Base-by-base conservation (phyloP, 2,888 invertebrate genomes). In the Lypha dubia region DNA sequence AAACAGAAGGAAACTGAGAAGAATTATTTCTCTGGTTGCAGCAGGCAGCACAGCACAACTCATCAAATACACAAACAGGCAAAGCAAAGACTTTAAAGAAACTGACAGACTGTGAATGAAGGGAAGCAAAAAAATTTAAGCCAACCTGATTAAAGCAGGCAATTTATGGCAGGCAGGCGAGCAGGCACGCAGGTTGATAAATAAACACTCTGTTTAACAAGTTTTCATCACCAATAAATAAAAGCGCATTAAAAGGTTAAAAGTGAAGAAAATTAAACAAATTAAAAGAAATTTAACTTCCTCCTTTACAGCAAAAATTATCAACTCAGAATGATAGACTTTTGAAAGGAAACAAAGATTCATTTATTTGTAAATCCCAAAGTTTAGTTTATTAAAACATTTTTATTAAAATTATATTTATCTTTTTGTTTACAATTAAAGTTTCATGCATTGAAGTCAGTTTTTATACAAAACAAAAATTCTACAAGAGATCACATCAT, bases 161-260 rank as follows among this genome's bases (percentile, higher is more conserved):
- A 17, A 53, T 79, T 79, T 63, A 79, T 79, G 70, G 46, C 79
- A 63, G 44, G 9, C 11, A 11, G 11, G n/a, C n/a, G n/a, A n/a
- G n/a, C n/a, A n/a, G n/a, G n/a, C n/a, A n/a, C n/a, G n/a, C 46
- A 38, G 11, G 38, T 11, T 11, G 38, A 38, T 20, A 22, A 44
- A 58, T 41, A 49, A 49, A 60, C 8, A 38, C 17, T 53, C 11
- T 11, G 15, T 44, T 76, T 22, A 17, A 32, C 28, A 58, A 15
- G 49, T 9, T 51, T 63, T 44, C 56, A 76, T 22, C 53, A 46
- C 46, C 44, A 49, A 76, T 71, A 76, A 82, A 71, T 58, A 46
- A 65, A 58, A n/a, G 49, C 17, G 65, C 63, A 71, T 65, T 76
- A 63, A 70, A 73, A 53, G 28, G 28, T 28, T 28, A 4, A 28